Evolutionary conservation across 35 echinoderm and acorn worm species (phyloP), one percentile per base, ranked within the genome.

Genomic region (Apostichopus japonicus): DNA sequence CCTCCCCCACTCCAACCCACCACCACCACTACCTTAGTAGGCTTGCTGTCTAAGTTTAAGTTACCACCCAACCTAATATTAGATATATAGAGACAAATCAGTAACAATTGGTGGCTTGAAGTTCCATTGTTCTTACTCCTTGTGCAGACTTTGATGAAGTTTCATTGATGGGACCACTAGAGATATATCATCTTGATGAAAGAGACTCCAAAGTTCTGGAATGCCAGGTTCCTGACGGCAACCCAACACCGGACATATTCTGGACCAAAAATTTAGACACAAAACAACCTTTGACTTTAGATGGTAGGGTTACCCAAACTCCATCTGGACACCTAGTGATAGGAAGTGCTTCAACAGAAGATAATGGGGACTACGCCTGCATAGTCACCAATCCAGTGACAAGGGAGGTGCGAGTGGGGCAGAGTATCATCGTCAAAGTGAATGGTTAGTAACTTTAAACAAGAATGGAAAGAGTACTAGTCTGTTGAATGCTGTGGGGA

Each of bases 261-360:
- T 89, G 86, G 86, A 89, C 86, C n/a, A 72, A 54, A 73, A 23
- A 89, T 25, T 10, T 52, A 17, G 24, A 10, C 1, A 44, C 61
- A 22, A 89, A 33, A 63, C 1, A 89, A 65, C 86, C 59, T 73
- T 16, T 89, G 44, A 54, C 44, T 67, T 63, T 72, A 19, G 61
- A 27, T 89, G 86, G 72, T 67, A 19, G 86, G 19, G 14, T 89
- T 19, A 75, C n/a, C 59, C 86, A 72, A 33, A 72, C 63, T 14
- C 86, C 86, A 51, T n/a, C 86, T 11, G 86, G 86, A 72, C 23
- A 89, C 51, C 27, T 89, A 10, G 65, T 89, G 24, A 89, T 89
- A 53, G 59, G 9, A 19, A 89, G 23, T 53, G 67, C 86, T 10
- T 73, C 33, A 72, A 57, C 86, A 53, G 53, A 53, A 16, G 61